Conservation (phyloP, 2,797 vertebrate species). For the Tragelaphus eurycerus region DNA sequence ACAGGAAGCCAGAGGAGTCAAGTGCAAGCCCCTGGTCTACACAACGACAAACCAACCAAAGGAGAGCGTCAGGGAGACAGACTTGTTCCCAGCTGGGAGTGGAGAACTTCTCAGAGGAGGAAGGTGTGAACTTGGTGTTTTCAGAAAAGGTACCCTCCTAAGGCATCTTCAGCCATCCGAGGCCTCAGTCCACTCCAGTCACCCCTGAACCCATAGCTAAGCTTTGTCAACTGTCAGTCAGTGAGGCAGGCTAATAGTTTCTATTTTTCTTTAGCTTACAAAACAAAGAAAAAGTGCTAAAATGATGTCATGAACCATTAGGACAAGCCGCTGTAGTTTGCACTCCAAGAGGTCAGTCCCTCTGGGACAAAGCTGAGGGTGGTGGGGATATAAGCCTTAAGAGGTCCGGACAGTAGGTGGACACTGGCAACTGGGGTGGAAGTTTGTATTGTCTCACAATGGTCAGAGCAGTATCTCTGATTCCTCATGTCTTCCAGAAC, state of each 20-base stretch:
- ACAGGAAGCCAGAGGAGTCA: neutral
- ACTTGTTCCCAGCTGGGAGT: neutral
- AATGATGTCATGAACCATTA: neutral
- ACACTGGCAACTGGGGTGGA: neutral
- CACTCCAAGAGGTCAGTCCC: neutral
- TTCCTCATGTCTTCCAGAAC: neutral
- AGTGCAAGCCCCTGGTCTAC: neutral
- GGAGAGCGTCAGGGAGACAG: neutral
- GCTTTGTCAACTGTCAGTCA: neutral
- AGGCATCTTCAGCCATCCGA: neutral
- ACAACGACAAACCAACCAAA: neutral
- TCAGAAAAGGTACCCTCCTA: neutral
- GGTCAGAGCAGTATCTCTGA: neutral
- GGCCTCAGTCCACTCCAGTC: neutral
- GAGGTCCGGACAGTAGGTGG: neutral
- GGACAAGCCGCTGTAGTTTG: neutral
- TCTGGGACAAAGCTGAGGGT: neutral
- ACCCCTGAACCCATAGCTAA: neutral
- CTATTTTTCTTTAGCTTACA: neutral
- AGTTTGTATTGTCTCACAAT: neutral
- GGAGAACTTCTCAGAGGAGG: neutral
- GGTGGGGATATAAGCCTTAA: neutral
- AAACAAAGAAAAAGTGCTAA: neutral
- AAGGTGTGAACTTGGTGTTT: neutral
- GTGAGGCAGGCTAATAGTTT: neutral